These are phyloP conservation scores for Xanthorhoe designata DNA, from an alignment of 2,888 invertebrate species.

Conservation along the genomic window DNA sequence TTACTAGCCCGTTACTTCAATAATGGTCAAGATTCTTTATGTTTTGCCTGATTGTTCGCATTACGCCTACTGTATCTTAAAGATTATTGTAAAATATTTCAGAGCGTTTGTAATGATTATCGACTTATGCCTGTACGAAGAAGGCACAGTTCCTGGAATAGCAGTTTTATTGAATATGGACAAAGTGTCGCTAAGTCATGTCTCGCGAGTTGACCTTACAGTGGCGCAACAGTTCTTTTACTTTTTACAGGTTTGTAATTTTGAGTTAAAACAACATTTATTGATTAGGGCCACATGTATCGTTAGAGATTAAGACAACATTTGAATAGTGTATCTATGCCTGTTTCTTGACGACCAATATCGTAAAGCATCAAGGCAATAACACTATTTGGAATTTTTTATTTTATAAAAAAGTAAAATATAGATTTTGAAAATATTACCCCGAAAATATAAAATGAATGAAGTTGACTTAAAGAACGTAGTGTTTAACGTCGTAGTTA, in stretches of 20 bases:
- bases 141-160: slow-evolving; percentile 86
- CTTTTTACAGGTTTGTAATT: slow-evolving; percentile 85
- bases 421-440: too few species aligned
- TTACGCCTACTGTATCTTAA: neutral
- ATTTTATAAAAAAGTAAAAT: too few species aligned
- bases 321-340: too few species aligned
- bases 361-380: too few species aligned
- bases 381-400: too few species aligned
- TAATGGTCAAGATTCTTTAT: neutral
- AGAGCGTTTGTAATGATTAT: slow-evolving; percentile 69
- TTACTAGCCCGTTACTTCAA: too few species aligned
- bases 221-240: slow-evolving; percentile 89
- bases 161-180: slow-evolving; percentile 88
- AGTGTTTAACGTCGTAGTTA: too few species aligned
- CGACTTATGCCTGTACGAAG: slow-evolving; percentile 74
- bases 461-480: too few species aligned
- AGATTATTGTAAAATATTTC: slow-evolving; percentile 34
- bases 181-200: slow-evolving; percentile 87
- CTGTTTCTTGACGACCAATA: too few species aligned
- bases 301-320: too few species aligned
- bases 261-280: neutral
- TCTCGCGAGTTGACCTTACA: slow-evolving; percentile 86
- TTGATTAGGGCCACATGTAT: too few species aligned
- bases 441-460: too few species aligned
- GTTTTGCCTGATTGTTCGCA: neutral